Conservation (phyloP, 2,888 invertebrate species). For the Nebria salina region DNA sequence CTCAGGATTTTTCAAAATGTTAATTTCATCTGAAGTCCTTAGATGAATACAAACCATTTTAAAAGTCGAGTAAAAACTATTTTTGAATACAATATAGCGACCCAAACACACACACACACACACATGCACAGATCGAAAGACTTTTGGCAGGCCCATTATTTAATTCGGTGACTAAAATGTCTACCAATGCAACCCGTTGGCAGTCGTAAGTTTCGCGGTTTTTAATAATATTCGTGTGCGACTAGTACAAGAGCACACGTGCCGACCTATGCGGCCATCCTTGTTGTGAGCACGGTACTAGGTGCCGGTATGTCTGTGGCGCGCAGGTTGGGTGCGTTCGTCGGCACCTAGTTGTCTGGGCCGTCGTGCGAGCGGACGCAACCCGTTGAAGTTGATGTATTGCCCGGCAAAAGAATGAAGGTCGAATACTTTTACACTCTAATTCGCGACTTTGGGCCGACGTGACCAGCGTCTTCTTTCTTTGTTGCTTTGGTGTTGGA, state of each 20-base stretch:
- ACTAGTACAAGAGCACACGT: neutral
- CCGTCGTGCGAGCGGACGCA: slow-evolving; percentile 18
- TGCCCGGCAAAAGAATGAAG: slow-evolving; percentile 46
- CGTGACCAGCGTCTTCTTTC: slow-evolving; percentile 17
- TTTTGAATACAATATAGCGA: neutral
- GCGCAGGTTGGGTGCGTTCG: slow-evolving; percentile 5
- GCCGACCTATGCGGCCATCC: slow-evolving; percentile 7
- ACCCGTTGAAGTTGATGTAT: slow-evolving; percentile 47
- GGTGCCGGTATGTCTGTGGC: slow-evolving; percentile 16
- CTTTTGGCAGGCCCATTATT: slow-evolving; percentile 25
- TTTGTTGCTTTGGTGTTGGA: neutral
- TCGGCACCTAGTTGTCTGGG: slow-evolving; percentile 36
- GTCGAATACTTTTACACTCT: slow-evolving; percentile 49
- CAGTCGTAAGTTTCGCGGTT: slow-evolving; percentile 28
- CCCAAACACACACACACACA: neutral
- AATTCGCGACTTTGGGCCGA: slow-evolving; percentile 46
- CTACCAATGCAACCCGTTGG: slow-evolving; percentile 33
- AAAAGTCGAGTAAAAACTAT: neutral
- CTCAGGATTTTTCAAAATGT: neutral
- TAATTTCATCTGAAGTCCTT: neutral
- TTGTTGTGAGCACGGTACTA: neutral
- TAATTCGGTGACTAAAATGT: slow-evolving; percentile 44
- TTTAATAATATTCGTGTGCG: neutral
- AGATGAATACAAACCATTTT: neutral
- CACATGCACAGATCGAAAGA: neutral